Percentiles rank a stretch among this genome's conserved stretches.
phyloP scores from a whole-genome alignment of 2,888 invertebrate species.

The Aphidoletes aphidimyza region DNA sequence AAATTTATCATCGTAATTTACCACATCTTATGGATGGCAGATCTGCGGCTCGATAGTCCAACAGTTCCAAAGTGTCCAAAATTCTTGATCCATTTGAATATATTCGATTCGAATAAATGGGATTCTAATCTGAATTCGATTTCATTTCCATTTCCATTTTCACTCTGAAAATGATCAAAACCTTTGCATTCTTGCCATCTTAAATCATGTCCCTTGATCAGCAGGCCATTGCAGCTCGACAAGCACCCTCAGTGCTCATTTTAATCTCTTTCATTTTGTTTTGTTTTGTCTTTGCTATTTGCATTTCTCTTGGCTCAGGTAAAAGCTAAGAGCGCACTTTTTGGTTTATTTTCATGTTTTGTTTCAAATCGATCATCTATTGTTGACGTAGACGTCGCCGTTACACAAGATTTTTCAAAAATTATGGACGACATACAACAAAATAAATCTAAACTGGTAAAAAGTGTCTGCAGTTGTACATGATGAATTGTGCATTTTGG shows the following conservation, averaged over 20 bases:
- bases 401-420: neutral
- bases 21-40: too few relatives aligned
- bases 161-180: too few relatives aligned
- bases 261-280: neutral
- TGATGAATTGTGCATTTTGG: slow-evolving; percentile 40
- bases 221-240: neutral
- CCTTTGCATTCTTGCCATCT: too few relatives aligned
- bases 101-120: too few relatives aligned
- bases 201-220: too few relatives aligned
- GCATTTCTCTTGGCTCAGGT: neutral
- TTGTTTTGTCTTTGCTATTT: neutral
- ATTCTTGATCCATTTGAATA: too few relatives aligned
- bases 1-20: too few relatives aligned
- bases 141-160: too few relatives aligned
- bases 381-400: slow-evolving; percentile 45
- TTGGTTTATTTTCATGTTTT: neutral
- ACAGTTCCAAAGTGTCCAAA: too few relatives aligned
- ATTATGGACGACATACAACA: too few relatives aligned
- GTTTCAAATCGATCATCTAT: slow-evolving; percentile 34
- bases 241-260: neutral
- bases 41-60: too few relatives aligned
- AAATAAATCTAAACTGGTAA: neutral
- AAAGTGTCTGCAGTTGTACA: slow-evolving; percentile 1
- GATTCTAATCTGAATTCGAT: too few relatives aligned
- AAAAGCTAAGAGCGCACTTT: neutral